Conservation (phyloP, 2,113 vertebrate species). For the Carettochelys insculpta region DNA sequence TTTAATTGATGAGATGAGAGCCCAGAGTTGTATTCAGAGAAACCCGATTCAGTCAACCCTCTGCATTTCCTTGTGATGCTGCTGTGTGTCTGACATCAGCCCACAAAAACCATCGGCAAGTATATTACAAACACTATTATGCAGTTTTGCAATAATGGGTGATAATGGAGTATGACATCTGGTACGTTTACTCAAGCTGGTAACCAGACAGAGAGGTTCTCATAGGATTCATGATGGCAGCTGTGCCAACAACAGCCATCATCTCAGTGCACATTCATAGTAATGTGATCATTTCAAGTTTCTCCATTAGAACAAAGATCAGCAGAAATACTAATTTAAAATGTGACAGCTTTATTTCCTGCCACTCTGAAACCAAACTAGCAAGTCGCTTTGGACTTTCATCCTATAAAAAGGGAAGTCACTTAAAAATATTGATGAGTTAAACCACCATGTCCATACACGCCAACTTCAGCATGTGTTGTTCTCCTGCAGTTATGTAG, state of each 20-base stretch:
- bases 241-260: background rate
- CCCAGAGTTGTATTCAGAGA: background rate
- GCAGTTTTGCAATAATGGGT: background rate
- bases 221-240: background rate
- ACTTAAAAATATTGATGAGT: background rate
- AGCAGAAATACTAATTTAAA: background rate
- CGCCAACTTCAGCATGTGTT: background rate
- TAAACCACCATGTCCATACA: background rate
- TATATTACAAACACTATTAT: background rate
- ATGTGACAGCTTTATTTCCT: background rate
- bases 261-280: background rate
- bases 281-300: background rate
- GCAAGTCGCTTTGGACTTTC: background rate
- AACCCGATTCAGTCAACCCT: background rate
- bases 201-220: background rate
- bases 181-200: background rate
- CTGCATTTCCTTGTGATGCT: background rate
- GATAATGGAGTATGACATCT: background rate
- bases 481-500: background rate
- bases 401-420: background rate
- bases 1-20: background rate
- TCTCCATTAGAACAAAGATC: background rate
- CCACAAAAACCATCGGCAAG: background rate
- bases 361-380: background rate
- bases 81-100: background rate